These are phyloP conservation scores for Panonychus citri DNA, from an alignment of 1,140 invertebrate genomes.

Conservation along the genomic window DNA sequence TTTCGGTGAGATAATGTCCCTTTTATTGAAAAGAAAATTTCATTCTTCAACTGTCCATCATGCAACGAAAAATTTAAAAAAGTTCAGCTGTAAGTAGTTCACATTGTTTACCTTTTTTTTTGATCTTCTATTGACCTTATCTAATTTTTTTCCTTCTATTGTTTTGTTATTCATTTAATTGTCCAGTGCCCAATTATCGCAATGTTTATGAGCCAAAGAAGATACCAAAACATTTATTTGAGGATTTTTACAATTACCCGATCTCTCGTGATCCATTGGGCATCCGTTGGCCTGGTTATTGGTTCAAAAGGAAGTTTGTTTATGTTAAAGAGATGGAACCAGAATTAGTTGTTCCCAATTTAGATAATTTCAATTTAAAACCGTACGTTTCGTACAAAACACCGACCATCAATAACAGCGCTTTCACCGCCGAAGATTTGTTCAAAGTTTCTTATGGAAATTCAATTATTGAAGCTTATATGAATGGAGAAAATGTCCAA, in stretches of 20 bases:
- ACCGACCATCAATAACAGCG: slow-evolving; percentile 41
- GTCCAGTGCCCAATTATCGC: neutral
- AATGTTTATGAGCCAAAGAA: neutral
- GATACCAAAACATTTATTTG: neutral
- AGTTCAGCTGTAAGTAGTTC: too few species aligned
- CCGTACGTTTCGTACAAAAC: slow-evolving; percentile 75
- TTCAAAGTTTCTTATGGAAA: slow-evolving; percentile 55
- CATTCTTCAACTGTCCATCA: too few species aligned
- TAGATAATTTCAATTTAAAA: slow-evolving; percentile 50
- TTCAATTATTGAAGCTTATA: slow-evolving; percentile 55
- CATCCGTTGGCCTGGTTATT: slow-evolving; percentile 9
- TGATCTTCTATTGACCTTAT: too few species aligned
- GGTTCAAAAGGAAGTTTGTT: slow-evolving; percentile 25
- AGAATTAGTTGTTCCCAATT: slow-evolving; percentile 68
- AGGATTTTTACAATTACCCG: neutral
- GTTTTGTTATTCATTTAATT: too few species aligned
- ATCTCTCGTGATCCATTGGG: neutral
- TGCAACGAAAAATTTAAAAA: too few species aligned
- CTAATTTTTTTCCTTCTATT: too few species aligned
- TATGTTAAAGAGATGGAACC: slow-evolving; percentile 67
- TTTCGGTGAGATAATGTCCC: too few species aligned
- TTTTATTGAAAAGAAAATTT: too few species aligned
- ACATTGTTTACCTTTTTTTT: too few species aligned
- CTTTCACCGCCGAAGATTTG: slow-evolving; percentile 58
- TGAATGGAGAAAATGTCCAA: slow-evolving; percentile 23